These are phyloP conservation scores for Anguilla megastoma DNA, from an alignment of 2,797 vertebrate genomes.

Conservation along the genomic window DNA sequence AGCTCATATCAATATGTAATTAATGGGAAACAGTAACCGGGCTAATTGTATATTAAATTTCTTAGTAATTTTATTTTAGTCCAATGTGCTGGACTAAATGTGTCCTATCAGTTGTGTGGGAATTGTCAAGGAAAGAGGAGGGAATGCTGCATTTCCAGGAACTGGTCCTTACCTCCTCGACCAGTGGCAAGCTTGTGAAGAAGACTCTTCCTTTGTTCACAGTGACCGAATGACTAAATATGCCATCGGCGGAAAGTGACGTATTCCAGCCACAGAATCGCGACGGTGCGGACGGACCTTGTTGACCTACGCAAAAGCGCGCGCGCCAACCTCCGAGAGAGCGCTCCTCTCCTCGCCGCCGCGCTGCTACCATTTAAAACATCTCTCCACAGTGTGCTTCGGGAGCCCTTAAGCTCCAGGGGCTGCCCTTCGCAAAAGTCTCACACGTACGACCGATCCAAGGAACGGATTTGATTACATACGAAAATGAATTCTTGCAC, in stretches of 20 bases:
- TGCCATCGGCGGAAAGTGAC: not conserved
- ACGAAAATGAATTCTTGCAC: not conserved
- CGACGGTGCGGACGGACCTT: not conserved
- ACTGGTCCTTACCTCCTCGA: conserved; percentile 32
- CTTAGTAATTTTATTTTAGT: not conserved
- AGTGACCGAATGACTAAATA: conserved; percentile 54
- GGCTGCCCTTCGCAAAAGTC: not conserved
- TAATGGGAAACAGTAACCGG: not conserved
- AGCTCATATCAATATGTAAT: not conserved
- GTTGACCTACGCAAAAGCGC: not conserved
- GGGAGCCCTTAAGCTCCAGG: not conserved
- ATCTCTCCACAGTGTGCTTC: not conserved
- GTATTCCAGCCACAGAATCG: not conserved
- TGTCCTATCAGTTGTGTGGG: not conserved
- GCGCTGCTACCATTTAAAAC: not conserved
- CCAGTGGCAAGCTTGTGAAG: not conserved
- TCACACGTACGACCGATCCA: not conserved
- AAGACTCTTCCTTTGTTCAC: conserved; percentile 45
- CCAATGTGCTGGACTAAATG: not conserved
- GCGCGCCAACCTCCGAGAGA: not conserved
- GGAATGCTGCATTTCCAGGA: conserved; percentile 35
- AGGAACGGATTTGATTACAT: conserved; percentile 1
- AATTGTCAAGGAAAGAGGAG: not conserved
- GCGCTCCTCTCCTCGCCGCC: not conserved
- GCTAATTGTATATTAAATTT: not conserved